Percentiles rank a stretch among this genome's conserved stretches.
These are phyloP conservation scores for Haliclystus octoradiatus DNA, from an alignment of 30 jellyfish, hydroid and myxozoan species.

Conservation along the genomic window DNA sequence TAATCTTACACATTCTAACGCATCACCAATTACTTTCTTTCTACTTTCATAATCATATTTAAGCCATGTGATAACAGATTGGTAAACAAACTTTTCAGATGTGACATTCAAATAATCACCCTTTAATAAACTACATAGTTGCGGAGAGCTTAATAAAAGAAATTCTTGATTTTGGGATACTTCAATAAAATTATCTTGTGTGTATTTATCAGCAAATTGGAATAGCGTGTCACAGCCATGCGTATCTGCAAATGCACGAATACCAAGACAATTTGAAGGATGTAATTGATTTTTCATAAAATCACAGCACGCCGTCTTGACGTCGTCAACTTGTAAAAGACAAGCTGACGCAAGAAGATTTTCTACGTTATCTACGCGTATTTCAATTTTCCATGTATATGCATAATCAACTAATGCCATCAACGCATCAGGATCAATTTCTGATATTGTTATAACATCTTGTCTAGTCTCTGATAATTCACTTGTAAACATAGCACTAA, in stretches of 20 bases:
- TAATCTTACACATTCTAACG: conserved; percentile 38
- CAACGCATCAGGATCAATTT: conserved; percentile 83
- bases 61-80: conserved; percentile 57
- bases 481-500: conserved; percentile 77
- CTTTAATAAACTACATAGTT: conserved; percentile 37
- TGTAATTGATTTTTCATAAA: conserved; percentile 83
- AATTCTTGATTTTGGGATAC: conserved; percentile 78
- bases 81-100: conserved; percentile 52
- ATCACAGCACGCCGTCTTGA: conserved; percentile 77
- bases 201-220: conserved; percentile 51
- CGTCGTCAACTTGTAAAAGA: conserved; percentile 60
- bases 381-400: conserved; percentile 65
- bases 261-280: conserved; percentile 87
- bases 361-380: conserved; percentile 83
- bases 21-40: conserved; percentile 20
- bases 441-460: conserved; percentile 64
- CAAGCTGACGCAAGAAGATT: conserved; percentile 85
- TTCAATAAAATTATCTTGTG: conserved; percentile 67
- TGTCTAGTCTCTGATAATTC: conserved; percentile 74
- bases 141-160: conserved; percentile 59
- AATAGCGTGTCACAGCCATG: conserved; percentile 76
- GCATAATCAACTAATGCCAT: conserved; percentile 75
- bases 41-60: conserved; percentile 59
- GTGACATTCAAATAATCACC: conserved; percentile 73
- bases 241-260: conserved; percentile 92